Conservation (phyloP, 2,113 vertebrate genomes). For the Sclerurus mexicanus region DNA sequence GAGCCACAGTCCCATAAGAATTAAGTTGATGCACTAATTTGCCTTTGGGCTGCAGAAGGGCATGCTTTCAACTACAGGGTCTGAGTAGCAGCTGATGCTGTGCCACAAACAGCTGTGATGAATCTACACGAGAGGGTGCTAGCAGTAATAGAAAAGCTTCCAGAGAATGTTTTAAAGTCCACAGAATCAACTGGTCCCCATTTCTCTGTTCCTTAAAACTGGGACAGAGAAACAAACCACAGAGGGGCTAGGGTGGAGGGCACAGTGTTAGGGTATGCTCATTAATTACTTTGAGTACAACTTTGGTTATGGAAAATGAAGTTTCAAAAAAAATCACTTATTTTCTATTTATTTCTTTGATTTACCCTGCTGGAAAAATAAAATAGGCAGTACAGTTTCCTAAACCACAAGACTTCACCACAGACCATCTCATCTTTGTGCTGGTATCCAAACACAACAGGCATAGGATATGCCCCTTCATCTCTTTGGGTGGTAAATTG, state of each 20-base stretch:
- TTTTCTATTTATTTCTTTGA: slow-evolving; percentile 61
- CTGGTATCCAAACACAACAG: slow-evolving; percentile 53
- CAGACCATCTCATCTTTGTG: slow-evolving; percentile 56
- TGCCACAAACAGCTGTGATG: slow-evolving; percentile 18
- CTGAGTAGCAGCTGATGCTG: neutral
- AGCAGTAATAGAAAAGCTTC: neutral
- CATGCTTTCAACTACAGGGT: neutral
- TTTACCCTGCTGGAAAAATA: slow-evolving; percentile 59
- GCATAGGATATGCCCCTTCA: slow-evolving; percentile 55
- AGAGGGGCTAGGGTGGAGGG: neutral
- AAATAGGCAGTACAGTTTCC: slow-evolving; percentile 57
- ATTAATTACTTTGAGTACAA: slow-evolving; percentile 35
- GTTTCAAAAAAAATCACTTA: neutral
- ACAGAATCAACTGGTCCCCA: neutral
- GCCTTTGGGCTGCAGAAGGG: slow-evolving; percentile 10
- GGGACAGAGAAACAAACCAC: neutral
- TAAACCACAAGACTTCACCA: slow-evolving; percentile 67
- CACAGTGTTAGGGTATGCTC: neutral
- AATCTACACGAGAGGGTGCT: neutral
- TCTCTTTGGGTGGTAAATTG: slow-evolving; percentile 74
- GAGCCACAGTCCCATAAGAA: neutral
- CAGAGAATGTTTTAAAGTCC: neutral
- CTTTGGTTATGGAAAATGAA: slow-evolving; percentile 53
- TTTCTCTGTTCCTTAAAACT: neutral
- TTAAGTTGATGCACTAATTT: neutral